These are phyloP conservation scores for Lytechinus pictus DNA, from an alignment of 35 echinoderm and acorn worm species.

Conservation along the genomic window DNA sequence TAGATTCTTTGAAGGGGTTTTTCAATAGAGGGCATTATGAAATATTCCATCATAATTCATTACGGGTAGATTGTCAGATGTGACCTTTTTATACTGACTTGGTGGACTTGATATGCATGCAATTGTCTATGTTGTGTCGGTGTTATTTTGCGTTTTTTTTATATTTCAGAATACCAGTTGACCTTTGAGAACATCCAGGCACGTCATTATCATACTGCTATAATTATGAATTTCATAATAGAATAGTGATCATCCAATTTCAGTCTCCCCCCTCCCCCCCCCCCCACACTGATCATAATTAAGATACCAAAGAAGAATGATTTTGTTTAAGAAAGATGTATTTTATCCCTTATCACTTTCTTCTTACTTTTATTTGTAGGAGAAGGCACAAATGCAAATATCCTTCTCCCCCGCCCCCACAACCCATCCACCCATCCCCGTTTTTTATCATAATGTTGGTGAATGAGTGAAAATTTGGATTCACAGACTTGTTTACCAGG, in stretches of 20 bases:
- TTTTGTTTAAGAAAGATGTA: too few relatives aligned
- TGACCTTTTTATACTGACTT: neutral
- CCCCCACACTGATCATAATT: too few relatives aligned
- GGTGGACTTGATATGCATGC: neutral
- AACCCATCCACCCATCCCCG: too few relatives aligned
- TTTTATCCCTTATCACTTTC: too few relatives aligned
- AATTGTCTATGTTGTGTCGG: neutral
- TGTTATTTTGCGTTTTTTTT: too few relatives aligned
- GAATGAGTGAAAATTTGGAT: neutral
- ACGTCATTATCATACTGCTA: neutral
- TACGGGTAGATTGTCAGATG: neutral
- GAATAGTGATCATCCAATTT: neutral
- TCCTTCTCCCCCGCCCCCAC: neutral
- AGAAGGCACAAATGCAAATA: too few relatives aligned
- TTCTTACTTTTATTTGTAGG: too few relatives aligned
- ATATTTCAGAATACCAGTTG: neutral
- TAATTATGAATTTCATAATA: neutral
- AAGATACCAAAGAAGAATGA: too few relatives aligned
- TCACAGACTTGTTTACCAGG: conserved; percentile 28
- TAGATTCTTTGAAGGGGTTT: neutral
- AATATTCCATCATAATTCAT: neutral
- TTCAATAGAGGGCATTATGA: neutral
- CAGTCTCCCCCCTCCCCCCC: too few relatives aligned
- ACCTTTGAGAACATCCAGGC: neutral
- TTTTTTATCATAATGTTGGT: neutral